These are phyloP conservation scores for Orthonyx spaldingii DNA, from an alignment of 2,113 vertebrate genomes.

Conservation along the genomic window DNA sequence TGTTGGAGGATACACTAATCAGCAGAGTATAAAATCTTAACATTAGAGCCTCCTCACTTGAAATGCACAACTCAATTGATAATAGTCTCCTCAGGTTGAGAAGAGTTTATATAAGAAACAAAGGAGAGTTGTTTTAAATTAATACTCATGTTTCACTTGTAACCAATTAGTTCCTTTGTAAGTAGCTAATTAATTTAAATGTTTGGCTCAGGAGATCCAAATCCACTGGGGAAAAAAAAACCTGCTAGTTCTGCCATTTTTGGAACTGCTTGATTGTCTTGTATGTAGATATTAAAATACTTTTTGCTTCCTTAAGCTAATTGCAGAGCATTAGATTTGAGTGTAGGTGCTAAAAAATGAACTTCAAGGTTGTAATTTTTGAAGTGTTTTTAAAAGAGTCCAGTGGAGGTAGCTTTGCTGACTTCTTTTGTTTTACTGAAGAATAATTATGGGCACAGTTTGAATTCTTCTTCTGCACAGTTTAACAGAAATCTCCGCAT, in stretches of 20 bases:
- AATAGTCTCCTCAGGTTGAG: neutral
- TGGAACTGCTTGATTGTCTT: neutral
- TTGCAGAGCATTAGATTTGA: neutral
- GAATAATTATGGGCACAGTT: neutral
- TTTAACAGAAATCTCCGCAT: neutral
- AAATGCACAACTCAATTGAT: neutral
- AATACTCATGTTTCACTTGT: neutral
- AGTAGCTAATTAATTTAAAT: slow-evolving; percentile 9
- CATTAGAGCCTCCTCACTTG: neutral
- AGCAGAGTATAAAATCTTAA: neutral
- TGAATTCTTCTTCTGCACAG: neutral
- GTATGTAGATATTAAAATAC: neutral
- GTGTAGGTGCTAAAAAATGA: neutral
- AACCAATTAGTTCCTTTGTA: slow-evolving; percentile 4
- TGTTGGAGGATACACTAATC: neutral
- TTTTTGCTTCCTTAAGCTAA: neutral
- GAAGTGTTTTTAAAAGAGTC: neutral
- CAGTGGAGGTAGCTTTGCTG: neutral
- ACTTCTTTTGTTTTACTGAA: neutral
- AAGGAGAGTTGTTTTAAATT: neutral
- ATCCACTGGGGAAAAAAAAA: neutral
- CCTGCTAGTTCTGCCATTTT: neutral
- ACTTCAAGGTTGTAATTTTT: neutral
- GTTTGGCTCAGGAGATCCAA: neutral
- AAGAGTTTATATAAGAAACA: neutral